Conservation (phyloP, 1,140 invertebrate species). For the Nixonia krombeini region DNA sequence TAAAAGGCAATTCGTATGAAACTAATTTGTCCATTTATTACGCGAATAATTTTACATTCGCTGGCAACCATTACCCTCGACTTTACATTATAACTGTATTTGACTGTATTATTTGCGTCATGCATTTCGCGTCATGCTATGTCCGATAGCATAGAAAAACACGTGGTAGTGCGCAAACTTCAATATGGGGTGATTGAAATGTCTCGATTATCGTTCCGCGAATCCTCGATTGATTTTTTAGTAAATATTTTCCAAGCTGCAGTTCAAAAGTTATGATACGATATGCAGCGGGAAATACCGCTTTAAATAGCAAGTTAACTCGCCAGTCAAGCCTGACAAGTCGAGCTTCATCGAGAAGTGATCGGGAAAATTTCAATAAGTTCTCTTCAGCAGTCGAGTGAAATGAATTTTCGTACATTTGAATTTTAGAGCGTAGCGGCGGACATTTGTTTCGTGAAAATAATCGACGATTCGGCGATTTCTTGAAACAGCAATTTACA, state of each 20-base stretch:
- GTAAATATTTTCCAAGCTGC: conserved; percentile 1
- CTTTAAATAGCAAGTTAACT: conserved; percentile 18
- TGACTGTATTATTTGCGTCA: too few species aligned
- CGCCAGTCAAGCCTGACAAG: conserved; percentile 19
- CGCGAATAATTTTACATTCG: too few species aligned
- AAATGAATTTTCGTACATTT: conserved; percentile 28
- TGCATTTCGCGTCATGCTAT: too few species aligned
- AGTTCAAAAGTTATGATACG: background rate
- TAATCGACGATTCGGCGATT: too few species aligned
- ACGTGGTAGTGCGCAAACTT: background rate
- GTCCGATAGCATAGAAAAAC: background rate
- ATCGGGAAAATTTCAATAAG: conserved; percentile 25
- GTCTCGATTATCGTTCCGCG: background rate
- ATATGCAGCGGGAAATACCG: background rate
- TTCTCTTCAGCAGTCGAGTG: conserved; percentile 24
- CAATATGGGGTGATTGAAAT: background rate
- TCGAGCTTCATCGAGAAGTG: conserved; percentile 25
- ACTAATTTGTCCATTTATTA: too few species aligned
- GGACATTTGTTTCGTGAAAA: conserved; percentile 15
- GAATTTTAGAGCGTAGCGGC: conserved; percentile 8
- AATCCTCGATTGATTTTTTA: background rate
- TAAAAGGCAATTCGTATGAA: too few species aligned
- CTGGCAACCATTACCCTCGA: too few species aligned
- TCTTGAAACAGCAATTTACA: too few species aligned
- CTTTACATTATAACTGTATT: too few species aligned